Percentiles rank a stretch among this genome's conserved stretches.
These are phyloP conservation scores for Leiothrix lutea DNA, from an alignment of 2,113 vertebrate species.

Conservation along the genomic window DNA sequence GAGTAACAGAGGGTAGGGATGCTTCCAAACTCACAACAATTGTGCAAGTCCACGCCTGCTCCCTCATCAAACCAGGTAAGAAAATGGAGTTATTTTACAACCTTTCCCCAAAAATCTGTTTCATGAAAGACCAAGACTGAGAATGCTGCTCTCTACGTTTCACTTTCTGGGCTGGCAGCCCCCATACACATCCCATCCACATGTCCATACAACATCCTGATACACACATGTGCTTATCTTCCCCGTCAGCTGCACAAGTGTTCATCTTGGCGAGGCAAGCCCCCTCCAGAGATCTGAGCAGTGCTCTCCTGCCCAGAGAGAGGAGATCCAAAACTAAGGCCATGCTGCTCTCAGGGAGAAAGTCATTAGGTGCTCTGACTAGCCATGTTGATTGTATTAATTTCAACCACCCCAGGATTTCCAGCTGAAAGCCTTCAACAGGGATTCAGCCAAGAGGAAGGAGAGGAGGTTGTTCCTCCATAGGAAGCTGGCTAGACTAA, in stretches of 20 bases:
- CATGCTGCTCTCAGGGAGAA: not conserved
- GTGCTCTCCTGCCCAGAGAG: not conserved
- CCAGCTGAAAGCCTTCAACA: not conserved
- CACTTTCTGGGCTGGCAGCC: not conserved
- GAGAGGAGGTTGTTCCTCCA: not conserved
- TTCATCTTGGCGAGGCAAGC: not conserved
- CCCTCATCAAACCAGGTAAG: not conserved
- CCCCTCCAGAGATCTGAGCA: not conserved
- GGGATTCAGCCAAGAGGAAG: not conserved
- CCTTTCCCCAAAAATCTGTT: not conserved
- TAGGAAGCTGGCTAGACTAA: not conserved
- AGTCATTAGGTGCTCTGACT: not conserved
- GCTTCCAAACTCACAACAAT: not conserved
- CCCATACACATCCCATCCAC: not conserved
- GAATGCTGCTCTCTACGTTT: not conserved
- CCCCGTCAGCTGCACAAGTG: not conserved
- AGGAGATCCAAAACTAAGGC: not conserved
- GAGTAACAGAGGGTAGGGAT: not conserved
- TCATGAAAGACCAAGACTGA: not conserved
- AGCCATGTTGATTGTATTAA: not conserved
- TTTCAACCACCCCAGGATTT: not conserved
- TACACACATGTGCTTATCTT: not conserved
- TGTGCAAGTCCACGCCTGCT: not conserved
- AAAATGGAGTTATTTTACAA: not conserved
- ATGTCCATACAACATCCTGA: not conserved